Conservation (phyloP, 2,888 invertebrate species). For the Papilio protenor region DNA sequence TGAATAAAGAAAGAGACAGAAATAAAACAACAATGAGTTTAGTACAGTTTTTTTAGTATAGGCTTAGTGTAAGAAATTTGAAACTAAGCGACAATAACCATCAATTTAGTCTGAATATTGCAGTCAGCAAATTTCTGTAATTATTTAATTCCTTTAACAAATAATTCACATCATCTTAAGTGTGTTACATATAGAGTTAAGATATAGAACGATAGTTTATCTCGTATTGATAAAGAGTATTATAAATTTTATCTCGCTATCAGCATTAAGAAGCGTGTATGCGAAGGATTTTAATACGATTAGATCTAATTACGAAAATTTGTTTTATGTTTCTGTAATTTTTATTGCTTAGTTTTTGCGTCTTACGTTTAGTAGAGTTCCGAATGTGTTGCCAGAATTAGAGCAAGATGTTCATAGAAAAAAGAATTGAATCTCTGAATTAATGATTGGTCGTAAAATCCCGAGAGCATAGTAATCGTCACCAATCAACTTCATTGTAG, state of each 20-base stretch:
- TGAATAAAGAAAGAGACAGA: too few species aligned
- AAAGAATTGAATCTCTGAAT: too few species aligned
- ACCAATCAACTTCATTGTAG: too few species aligned
- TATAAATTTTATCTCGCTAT: conserved; percentile 22
- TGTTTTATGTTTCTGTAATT: too few species aligned
- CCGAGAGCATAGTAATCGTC: too few species aligned
- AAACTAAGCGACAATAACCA: not conserved
- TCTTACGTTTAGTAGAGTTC: not conserved
- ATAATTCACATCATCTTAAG: conserved; percentile 3
- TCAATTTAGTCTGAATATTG: not conserved
- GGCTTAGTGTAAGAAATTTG: too few species aligned
- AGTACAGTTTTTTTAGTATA: too few species aligned
- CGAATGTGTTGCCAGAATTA: not conserved
- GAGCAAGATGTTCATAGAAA: too few species aligned
- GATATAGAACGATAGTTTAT: conserved; percentile 25
- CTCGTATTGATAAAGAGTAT: conserved; percentile 24
- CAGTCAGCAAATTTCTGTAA: not conserved
- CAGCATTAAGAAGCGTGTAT: conserved; percentile 16
- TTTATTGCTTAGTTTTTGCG: not conserved
- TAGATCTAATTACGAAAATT: conserved; percentile 22
- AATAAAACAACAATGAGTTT: too few species aligned
- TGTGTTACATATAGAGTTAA: not conserved
- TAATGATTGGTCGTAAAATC: too few species aligned
- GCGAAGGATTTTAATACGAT: conserved; percentile 17
- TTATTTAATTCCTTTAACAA: not conserved